Conservation (phyloP, 1,140 invertebrate genomes). For the Cyphomyrmex costatus region DNA sequence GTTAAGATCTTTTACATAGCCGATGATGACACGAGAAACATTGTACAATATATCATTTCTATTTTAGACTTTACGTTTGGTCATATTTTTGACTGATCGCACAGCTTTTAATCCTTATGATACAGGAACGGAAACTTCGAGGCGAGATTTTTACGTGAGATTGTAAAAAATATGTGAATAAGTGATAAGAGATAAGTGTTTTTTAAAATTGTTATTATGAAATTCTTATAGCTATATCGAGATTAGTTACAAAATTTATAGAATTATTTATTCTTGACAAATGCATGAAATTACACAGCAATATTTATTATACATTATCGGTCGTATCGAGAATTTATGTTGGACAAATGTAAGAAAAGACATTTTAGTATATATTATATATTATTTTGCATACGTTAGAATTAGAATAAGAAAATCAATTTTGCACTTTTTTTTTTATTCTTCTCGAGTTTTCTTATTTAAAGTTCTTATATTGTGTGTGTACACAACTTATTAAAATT, state of each 20-base stretch:
- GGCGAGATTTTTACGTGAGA: conserved; percentile 40
- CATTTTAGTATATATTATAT: conserved; percentile 29
- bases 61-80: conserved; percentile 3
- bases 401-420: conserved; percentile 17
- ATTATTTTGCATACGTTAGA: conserved; percentile 25
- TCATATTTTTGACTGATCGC: conserved; percentile 38
- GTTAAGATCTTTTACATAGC: conserved; percentile 41
- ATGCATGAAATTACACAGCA: conserved; percentile 30
- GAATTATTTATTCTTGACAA: conserved; percentile 54
- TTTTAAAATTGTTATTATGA: conserved; percentile 46
- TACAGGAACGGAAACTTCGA: not conserved
- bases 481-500: not conserved
- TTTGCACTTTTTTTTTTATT: not conserved
- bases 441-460: conserved; percentile 5
- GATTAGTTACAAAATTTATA: conserved; percentile 28
- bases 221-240: conserved; percentile 35
- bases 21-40: not conserved
- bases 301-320: conserved; percentile 25
- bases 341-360: conserved; percentile 8
- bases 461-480: too few species aligned
- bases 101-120: conserved; percentile 15
- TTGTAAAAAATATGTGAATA: not conserved
- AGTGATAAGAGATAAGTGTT: conserved; percentile 6
- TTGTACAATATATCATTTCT: conserved; percentile 31
- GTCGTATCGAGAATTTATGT: not conserved